A percentile compares a stretch with the other conserved stretches of the same genome.
These are phyloP conservation scores for Tetranychus truncatus DNA, from an alignment of 2,888 invertebrate genomes.

Conservation along the genomic window DNA sequence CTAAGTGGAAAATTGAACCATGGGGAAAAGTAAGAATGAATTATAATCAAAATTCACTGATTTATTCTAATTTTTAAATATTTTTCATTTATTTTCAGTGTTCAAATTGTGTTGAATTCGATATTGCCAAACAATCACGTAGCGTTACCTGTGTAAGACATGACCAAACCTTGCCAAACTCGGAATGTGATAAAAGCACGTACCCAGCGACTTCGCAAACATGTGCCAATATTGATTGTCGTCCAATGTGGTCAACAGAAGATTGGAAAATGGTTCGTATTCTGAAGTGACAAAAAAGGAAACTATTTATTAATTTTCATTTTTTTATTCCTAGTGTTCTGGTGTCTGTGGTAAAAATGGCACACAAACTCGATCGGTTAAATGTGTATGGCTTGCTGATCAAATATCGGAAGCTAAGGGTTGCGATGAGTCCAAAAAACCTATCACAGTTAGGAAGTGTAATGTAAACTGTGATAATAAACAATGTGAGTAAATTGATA, in stretches of 20 bases:
- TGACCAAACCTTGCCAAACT: neutral
- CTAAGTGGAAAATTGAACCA: neutral
- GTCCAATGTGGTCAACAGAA: slow-evolving; percentile 12
- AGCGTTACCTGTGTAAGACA: neutral
- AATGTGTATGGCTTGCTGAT: slow-evolving; percentile 72
- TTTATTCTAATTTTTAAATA: neutral
- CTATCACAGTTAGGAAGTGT: neutral
- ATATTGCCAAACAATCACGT: neutral
- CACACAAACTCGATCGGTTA: slow-evolving; percentile 44
- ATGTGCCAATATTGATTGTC: slow-evolving; percentile 16
- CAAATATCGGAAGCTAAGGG: neutral
- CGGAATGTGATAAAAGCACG: neutral
- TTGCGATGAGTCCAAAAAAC: neutral
- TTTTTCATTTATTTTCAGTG: neutral
- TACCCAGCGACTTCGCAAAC: slow-evolving; percentile 15
- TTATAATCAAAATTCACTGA: neutral
- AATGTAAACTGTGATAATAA: neutral
- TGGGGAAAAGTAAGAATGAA: neutral
- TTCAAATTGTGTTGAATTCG: neutral
- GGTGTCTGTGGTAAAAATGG: slow-evolving; percentile 1
- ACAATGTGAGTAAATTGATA: neutral
- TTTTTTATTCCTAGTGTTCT: neutral
- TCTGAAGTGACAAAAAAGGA: no score
- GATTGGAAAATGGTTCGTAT: slow-evolving; percentile 3
- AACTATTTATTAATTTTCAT: no score